phyloP scores from a whole-genome alignment of 1,140 invertebrate species.

The Macrobrachium rosenbergii region DNA sequence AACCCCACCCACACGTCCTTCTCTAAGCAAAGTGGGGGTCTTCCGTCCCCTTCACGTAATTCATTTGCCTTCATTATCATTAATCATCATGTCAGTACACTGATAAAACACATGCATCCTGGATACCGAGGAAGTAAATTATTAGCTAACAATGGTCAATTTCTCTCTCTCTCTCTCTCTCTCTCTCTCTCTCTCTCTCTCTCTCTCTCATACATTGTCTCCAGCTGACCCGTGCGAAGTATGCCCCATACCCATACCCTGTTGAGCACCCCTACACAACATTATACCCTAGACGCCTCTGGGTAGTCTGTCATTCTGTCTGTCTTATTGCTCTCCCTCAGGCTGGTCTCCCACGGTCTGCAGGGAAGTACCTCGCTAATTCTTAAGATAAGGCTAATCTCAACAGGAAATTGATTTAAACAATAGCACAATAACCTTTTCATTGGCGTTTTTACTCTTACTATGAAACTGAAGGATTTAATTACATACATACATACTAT shows the following conservation, averaged over 20 bases:
- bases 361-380: background rate
- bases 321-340: background rate
- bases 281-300: too few species aligned
- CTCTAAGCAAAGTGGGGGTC: slow-evolving; percentile 16
- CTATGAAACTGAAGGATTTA: background rate
- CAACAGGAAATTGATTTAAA: too few species aligned
- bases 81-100: background rate
- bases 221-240: background rate
- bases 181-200: slow-evolving; percentile 8
- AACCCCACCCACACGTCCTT: slow-evolving; percentile 46
- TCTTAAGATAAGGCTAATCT: too few species aligned
- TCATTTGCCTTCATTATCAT: background rate
- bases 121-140: background rate
- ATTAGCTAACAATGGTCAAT: background rate
- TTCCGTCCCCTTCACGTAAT: slow-evolving; percentile 51
- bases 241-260: background rate
- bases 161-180: slow-evolving; percentile 16
- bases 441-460: background rate
- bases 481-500: background rate
- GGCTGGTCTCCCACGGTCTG: slow-evolving; percentile 31
- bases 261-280: background rate
- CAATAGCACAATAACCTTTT: background rate
- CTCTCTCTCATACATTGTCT: slow-evolving; percentile 14
- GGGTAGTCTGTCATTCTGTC: too few species aligned
- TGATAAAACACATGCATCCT: background rate